Conservation (phyloP, 1,140 invertebrate genomes). For the Manduca sexta region DNA sequence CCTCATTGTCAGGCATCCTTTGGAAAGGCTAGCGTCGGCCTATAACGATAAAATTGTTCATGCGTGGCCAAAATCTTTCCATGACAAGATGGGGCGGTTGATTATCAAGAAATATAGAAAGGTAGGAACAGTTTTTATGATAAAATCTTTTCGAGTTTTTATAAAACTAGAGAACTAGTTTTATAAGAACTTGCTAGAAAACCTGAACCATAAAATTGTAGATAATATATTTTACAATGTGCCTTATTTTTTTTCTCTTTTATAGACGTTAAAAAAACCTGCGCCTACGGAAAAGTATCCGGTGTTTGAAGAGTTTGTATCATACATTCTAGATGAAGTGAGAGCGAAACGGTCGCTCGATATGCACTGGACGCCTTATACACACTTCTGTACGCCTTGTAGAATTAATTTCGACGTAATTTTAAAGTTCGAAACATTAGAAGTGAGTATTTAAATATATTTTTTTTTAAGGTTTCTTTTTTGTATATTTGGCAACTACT, state of each 20-base stretch:
- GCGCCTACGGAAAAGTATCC: constrained; percentile 74
- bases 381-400: constrained; percentile 91
- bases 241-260: too few species aligned
- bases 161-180: neutral
- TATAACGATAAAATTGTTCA: constrained; percentile 92
- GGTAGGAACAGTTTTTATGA: constrained; percentile 18
- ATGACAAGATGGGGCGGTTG: constrained; percentile 83
- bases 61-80: constrained; percentile 85
- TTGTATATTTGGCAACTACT: too few species aligned
- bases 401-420: constrained; percentile 90
- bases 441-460: constrained; percentile 45
- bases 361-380: constrained; percentile 93
- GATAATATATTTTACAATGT: too few species aligned
- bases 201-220: too few species aligned
- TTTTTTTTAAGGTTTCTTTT: too few species aligned
- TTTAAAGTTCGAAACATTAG: constrained; percentile 90
- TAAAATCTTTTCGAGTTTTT: neutral
- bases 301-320: constrained; percentile 84
- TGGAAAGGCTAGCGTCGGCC: constrained; percentile 90
- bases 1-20: constrained; percentile 90
- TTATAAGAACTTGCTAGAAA: neutral
- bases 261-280: constrained; percentile 6
- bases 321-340: constrained; percentile 81
- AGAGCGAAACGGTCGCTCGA: constrained; percentile 80
- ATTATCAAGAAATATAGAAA: constrained; percentile 83